Evolutionary conservation across 2,113 vertebrate species (phyloP).

Genomic region (Chloropsis hardwickii): DNA sequence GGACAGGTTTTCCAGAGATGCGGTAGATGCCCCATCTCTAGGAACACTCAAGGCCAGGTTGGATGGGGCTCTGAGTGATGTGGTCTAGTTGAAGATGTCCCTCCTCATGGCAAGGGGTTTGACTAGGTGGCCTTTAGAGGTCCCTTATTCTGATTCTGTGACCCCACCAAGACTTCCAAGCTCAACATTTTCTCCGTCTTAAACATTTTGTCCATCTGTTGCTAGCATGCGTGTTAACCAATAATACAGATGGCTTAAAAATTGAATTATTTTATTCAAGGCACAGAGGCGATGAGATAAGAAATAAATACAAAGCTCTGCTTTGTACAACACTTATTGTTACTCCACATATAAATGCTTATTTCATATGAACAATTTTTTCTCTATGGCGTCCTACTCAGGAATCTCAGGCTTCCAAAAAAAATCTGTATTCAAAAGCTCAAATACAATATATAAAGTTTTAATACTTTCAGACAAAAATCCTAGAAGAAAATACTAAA

Average conservation of each 20-base stretch:
- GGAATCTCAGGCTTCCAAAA: not conserved
- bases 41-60: not conserved
- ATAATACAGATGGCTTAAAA: not conserved
- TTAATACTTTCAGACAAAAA: not conserved
- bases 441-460: not conserved
- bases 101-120: not conserved
- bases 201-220: not conserved
- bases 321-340: not conserved
- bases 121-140: not conserved
- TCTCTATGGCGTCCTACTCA: not conserved
- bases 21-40: not conserved
- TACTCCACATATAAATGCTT: not conserved
- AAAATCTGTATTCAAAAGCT: not conserved
- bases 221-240: not conserved
- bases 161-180: not conserved
- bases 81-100: not conserved
- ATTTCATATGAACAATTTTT: not conserved
- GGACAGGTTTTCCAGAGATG: not conserved
- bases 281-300: not conserved
- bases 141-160: not conserved
- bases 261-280: not conserved
- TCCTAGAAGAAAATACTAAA: not conserved
- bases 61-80: not conserved
- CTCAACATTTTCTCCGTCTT: not conserved
- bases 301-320: not conserved